Base-by-base conservation (phyloP, 2,113 vertebrate species). In the Apeltes quadracus region DNA sequence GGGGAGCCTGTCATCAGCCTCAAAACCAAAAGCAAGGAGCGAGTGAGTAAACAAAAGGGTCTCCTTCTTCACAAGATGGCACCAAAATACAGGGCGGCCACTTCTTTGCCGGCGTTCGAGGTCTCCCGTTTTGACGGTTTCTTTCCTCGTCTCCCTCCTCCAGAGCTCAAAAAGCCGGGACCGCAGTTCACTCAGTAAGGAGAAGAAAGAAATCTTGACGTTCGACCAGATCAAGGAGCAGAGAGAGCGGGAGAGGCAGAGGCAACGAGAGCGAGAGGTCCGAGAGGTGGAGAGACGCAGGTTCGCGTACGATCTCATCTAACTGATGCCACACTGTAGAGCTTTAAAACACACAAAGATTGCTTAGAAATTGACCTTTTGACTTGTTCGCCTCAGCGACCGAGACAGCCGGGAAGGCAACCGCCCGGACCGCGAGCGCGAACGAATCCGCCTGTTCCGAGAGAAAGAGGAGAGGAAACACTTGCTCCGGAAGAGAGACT, bases 221-320 rank as follows among this genome's bases (percentile, higher is more conserved):
- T 99, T 99, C 5, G 97, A 99, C 87, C 98, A 99, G 82, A 99
- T 99, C 91, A 99, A 98, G 84, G 96, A 98, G 81, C 97, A 98
- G 59, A 89, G 98, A 5, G 97, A 99, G 44, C 92, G 96, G 0
- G 98, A 99, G 48, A 92, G 97, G 0, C 96, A 98, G 91, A 89
- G 97, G 43, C 97, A 99, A 69, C 89, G 96, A 3, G 98, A 99
- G 70, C 85, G 98, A 5, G 98, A 99, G 79, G 92, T 98, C 85
- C 89, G 98, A 48, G 98, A 99, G 83, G 95, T 95, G 0, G 97
- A 99, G 81, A 88, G 98, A 55, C 95, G 96, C 50, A 89, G 96
- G 93, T 95, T 76, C 67, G 91, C 87, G 92, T 94, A 90, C 73
- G 57, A 11, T 0, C 32, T 48, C 23, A 0, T 11, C 15, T 18